Evolutionary conservation across 30 jellyfish, hydroid and myxozoan species (phyloP), one percentile per base, ranked within the genome.

Genomic region (Pseudorhiza aurosa): DNA sequence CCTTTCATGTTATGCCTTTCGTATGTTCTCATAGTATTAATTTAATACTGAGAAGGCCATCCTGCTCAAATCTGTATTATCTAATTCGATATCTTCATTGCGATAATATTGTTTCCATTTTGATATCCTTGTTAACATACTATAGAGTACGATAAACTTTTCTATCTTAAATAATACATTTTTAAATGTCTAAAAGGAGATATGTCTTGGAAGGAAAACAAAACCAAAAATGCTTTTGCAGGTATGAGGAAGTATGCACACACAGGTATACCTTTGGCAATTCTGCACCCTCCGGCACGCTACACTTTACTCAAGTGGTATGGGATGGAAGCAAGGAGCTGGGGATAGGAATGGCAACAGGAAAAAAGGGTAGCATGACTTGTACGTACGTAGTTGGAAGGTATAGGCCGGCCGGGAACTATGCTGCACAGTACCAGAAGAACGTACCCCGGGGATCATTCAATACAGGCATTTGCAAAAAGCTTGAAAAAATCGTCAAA

Each of bases 181-280:
- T n/a, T n/a, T n/a, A n/a, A n/a, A n/a, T n/a, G n/a, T n/a, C n/a
- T n/a, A n/a, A n/a, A n/a, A n/a, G n/a, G n/a, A n/a, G n/a, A n/a
- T n/a, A n/a, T n/a, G n/a, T n/a, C n/a, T n/a, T n/a, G n/a, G n/a
- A n/a, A n/a, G n/a, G n/a, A n/a, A n/a, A n/a, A n/a, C n/a, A n/a
- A n/a, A n/a, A n/a, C n/a, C n/a, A n/a, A n/a, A n/a, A n/a, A n/a
- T n/a, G n/a, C 40, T 9, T 29, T 42, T 45, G 7, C 65, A 89
- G 97, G 97, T 76, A 89, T 49, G 85, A 40, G 17, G 97, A 89
- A 60, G 97, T 89, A 22, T 89, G 97, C 87, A 64, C 81, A 10
- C 96, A 95, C 2, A 91, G 95, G 2, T 89, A 89, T 71, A 68
- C 81, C 0, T 89, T 89, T 58, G 94, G 88, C 3, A 65, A 72